A percentile compares a stretch with the other conserved stretches of the same genome.
Evolutionary conservation across 1,140 invertebrate species (phyloP).

Genomic region (Lethrus apterus): DNA sequence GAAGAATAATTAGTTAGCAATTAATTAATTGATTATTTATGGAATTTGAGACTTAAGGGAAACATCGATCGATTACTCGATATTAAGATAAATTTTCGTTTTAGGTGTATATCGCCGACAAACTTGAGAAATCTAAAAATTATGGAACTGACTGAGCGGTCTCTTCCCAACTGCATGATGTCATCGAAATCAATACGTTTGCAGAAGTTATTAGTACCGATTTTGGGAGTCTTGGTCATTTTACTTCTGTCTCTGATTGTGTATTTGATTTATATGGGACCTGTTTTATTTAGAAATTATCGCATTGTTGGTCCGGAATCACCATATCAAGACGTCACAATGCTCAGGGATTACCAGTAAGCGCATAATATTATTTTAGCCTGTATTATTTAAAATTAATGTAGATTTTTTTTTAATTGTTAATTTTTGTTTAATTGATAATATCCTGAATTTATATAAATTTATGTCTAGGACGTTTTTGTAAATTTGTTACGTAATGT

Average conservation of each 20-base stretch:
- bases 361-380: no score
- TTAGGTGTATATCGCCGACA: conserved; percentile 28
- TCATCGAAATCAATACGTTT: conserved; percentile 1
- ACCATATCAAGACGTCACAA: conserved; percentile 25
- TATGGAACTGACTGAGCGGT: conserved; percentile 19
- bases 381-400: no score
- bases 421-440: no score
- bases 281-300: conserved; percentile 14
- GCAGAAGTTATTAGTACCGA: conserved; percentile 24
- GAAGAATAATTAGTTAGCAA: no score
- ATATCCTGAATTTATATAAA: no score
- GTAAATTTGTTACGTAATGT: no score
- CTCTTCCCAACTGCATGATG: conserved; percentile 27
- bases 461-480: no score
- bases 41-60: no score
- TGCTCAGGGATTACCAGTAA: no score
- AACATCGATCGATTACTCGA: no score
- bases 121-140: conserved; percentile 24
- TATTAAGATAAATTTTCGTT: conserved; percentile 17
- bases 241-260: conserved; percentile 27
- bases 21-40: no score
- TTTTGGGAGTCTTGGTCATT: conserved; percentile 25
- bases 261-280: conserved; percentile 31
- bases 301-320: conserved; percentile 28
- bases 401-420: no score